Evolutionary conservation across 2,113 vertebrate species (phyloP).

Genomic region (Notechis scutatus): DNA sequence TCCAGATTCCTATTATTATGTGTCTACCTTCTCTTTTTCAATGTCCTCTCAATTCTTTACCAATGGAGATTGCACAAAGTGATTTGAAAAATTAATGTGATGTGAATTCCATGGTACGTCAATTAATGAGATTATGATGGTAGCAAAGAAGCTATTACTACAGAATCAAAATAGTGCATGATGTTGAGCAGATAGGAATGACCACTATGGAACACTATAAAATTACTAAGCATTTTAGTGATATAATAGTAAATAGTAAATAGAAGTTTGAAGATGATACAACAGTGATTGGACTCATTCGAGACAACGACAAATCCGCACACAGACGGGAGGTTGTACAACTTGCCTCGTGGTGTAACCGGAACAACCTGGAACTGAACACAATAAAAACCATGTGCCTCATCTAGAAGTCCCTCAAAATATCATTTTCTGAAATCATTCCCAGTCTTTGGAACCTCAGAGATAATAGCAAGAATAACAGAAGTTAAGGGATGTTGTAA

Average conservation of each 20-base stretch:
- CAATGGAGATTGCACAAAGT: not conserved
- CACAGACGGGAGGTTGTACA: too few relatives aligned
- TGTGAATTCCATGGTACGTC: not conserved
- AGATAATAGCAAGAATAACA: not conserved
- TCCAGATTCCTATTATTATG: not conserved
- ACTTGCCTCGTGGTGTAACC: too few relatives aligned
- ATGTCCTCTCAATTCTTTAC: not conserved
- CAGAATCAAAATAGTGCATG: not conserved
- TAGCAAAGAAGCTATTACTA: not conserved
- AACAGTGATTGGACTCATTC: too few relatives aligned
- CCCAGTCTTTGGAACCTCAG: not conserved
- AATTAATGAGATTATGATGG: not conserved
- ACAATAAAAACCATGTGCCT: not conserved
- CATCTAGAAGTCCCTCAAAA: not conserved
- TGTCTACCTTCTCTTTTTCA: not conserved
- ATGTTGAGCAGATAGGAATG: not conserved
- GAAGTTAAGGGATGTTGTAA: not conserved
- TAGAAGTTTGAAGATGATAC: too few relatives aligned
- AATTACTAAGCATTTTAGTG: not conserved
- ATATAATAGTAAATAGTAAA: not conserved
- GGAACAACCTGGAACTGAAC: too few relatives aligned
- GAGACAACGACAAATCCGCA: too few relatives aligned
- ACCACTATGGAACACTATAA: not conserved
- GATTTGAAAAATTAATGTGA: not conserved
- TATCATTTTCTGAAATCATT: not conserved